Base-by-base conservation (phyloP, 1,140 invertebrate genomes). In the Tribolium madens region DNA sequence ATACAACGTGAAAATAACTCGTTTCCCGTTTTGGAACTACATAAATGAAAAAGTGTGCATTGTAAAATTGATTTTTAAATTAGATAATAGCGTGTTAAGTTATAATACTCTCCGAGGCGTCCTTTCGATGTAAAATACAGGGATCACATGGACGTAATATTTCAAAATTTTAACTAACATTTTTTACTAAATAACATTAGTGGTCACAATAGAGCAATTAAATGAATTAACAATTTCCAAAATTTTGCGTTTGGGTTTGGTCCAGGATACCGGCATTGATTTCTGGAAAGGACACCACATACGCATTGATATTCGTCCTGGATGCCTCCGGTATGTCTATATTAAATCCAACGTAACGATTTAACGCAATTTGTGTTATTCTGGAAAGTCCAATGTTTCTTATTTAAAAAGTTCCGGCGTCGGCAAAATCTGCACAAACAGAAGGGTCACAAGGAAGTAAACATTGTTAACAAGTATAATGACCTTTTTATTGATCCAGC, bases 311-410 rank as follows among this genome's bases (percentile, higher is more conserved):
- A 64, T 64, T 10, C 57, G 17, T 33, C 57, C 21, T 64, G 57
- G 12, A n/a, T 12, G 5, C n/a, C 14, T 18, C 12, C 9, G 26
- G 17, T 17, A 4, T 26, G 21, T 13, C 57, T 12, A 64, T 64
- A 64, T 64, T 64, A 64, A 64, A 64, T 64, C 13, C 26, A 1
- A 14, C 21, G 9, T 33, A 64, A 64, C 31, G 57, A 64, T n/a
- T n/a, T n/a, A n/a, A n/a, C n/a, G n/a, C n/a, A 64, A 64, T 64
- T 64, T 64, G 57, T 64, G 57, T 64, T 64, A 64, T 64, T 64
- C 26, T 64, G 17, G 21, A 60, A 26, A 64, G 12, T 64, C 57
- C 57, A 5, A 12, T 64, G 57, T 64, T 64, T 64, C 57, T 64
- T 64, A 31, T 64, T 64, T 64, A 64, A 64, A 64, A 64, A 64